Evolutionary conservation across 2,797 vertebrate genomes (phyloP).

Genomic region (Martes flavigula): DNA sequence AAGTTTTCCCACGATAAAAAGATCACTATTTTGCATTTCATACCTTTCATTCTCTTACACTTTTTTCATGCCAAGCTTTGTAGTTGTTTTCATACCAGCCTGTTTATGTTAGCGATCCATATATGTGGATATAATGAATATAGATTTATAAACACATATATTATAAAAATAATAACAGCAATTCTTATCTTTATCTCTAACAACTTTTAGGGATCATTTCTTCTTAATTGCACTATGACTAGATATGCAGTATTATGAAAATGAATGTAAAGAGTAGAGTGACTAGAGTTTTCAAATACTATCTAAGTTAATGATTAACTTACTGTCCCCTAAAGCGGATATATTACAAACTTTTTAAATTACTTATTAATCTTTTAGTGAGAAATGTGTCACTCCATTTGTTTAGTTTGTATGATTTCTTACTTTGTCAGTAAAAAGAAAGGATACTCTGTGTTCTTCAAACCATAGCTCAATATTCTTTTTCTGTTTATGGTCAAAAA

Average conservation of each 20-base stretch:
- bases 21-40: conserved; percentile 28
- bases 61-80: conserved; percentile 44
- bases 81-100: neutral
- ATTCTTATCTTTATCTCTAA: conserved; percentile 15
- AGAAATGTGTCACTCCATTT: neutral
- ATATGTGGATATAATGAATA: neutral
- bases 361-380: neutral
- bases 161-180: neutral
- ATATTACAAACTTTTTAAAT: neutral
- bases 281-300: conserved; percentile 19
- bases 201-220: neutral
- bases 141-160: neutral
- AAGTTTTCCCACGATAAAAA: conserved; percentile 32
- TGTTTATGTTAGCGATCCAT: neutral
- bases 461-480: conserved; percentile 4
- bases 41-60: neutral
- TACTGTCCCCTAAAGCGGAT: conserved; percentile 8
- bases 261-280: neutral
- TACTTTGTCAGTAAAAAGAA: neutral
- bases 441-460: neutral
- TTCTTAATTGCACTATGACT: neutral
- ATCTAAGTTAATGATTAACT: conserved; percentile 6
- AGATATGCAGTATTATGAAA: neutral
- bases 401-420: neutral
- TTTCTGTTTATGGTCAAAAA: neutral